A percentile compares a stretch with the other conserved stretches of the same genome.
Evolutionary conservation across 30 jellyfish, hydroid and myxozoan genomes (phyloP).

Genomic region (Clytia hemisphaerica): DNA sequence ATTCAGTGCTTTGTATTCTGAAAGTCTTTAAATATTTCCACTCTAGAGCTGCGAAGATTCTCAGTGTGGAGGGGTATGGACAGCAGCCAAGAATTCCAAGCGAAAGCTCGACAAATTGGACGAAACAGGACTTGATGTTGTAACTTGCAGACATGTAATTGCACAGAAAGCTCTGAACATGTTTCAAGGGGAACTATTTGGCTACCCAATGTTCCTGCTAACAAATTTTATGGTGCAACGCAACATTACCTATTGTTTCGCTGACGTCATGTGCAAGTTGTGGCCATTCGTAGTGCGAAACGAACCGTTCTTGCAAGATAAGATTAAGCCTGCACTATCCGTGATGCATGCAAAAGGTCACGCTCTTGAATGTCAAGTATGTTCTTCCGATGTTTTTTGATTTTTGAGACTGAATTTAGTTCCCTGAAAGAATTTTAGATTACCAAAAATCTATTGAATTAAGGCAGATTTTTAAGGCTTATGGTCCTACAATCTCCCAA

Average conservation of each 20-base stretch:
- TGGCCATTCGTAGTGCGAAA: slow-evolving; percentile 12
- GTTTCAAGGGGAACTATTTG: slow-evolving; percentile 39
- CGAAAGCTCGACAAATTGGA: slow-evolving; percentile 10
- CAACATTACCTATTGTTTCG: slow-evolving; percentile 20
- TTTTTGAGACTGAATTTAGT: not conserved
- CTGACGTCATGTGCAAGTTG: slow-evolving; percentile 34
- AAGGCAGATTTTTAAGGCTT: too few relatives aligned
- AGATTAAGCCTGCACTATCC: slow-evolving; percentile 21
- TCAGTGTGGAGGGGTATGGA: slow-evolving; percentile 34
- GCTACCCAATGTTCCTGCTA: slow-evolving; percentile 25
- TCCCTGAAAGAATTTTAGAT: not conserved
- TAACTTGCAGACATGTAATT: slow-evolving; percentile 27
- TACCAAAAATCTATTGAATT: too few relatives aligned
- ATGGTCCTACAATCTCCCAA: too few relatives aligned
- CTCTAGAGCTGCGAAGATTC: slow-evolving; percentile 6
- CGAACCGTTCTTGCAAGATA: not conserved
- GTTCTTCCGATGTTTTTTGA: too few relatives aligned
- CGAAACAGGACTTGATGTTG: slow-evolving; percentile 32
- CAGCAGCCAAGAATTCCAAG: slow-evolving; percentile 21
- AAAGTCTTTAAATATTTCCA: too few relatives aligned
- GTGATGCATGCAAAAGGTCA: slow-evolving; percentile 35
- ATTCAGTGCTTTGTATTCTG: too few relatives aligned
- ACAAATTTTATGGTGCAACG: slow-evolving; percentile 7
- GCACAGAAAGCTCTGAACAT: slow-evolving; percentile 24
- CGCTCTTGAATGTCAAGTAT: slow-evolving; percentile 24